Base-by-base conservation (phyloP, 2,888 invertebrate genomes). In the Rotaria sp. region DNA sequence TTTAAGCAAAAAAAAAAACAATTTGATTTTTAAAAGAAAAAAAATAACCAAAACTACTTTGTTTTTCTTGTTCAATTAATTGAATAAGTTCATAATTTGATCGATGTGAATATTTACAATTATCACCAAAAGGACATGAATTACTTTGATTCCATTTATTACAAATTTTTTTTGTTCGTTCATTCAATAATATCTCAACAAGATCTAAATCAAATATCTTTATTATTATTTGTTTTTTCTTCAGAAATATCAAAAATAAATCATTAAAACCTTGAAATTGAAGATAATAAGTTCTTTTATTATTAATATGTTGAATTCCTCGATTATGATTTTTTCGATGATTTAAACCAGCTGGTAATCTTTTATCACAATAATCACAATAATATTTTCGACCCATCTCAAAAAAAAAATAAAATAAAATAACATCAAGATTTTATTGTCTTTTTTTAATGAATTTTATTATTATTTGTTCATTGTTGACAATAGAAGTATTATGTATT, bases 71-170 rank as follows among this genome's bases (percentile, higher is more conserved):
- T 80, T 80, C 45, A 45, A 80, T 80, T 26, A 80, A 15, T n/a
- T 80, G 41, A 45, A 45, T 45, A 11, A 80, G 41, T n/a, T 80
- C 80, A 45, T 80, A 41, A 80, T 26, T 80, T 7, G 80, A n/a
- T 26, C 45, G 45, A 80, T 80, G 80, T 80, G 80, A 80, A 80
- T 45, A 80, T 80, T 80, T 80, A 80, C 80, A 80, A 45, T 80
- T 80, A 13, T 80, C n/a, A 15, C 80, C 80, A 45, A 80, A 80
- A 2, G n/a, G 15, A 52, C 84, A 84, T n/a, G 35, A 57, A 38
- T 52, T 52, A 38, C 13, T 48, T 30, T 84, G 84, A 38, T 2
- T 52, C 35, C 48, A 59, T 84, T 52, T 84, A 84, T 52, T 84
- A 41, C 84, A 84, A 41, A n/a, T n/a, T n/a, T 26, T 41, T 45